Percentiles rank a stretch among this genome's conserved stretches.
Evolutionary conservation across 1,140 invertebrate genomes (phyloP).

Genomic region (Schlechtendalia chinensis): DNA sequence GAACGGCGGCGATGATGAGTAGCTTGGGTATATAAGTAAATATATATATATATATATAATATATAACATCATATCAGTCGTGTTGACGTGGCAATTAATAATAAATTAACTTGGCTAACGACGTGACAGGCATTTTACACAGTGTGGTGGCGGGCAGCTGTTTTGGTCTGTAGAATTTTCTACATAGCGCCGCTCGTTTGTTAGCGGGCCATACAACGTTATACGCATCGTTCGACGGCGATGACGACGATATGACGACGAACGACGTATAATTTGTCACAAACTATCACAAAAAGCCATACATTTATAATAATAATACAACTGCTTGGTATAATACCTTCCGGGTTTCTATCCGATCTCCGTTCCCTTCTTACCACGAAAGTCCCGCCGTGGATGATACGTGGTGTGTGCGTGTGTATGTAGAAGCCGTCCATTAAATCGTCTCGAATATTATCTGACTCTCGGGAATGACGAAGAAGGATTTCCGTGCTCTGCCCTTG

Average conservation of each 20-base stretch:
- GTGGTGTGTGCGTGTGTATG: no score
- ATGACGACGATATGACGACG: background rate
- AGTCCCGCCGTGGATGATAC: no score
- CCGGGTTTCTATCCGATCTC: no score
- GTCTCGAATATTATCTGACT: background rate
- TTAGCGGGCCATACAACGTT: background rate
- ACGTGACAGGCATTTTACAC: slow-evolving; percentile 14
- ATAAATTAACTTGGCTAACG: slow-evolving; percentile 40
- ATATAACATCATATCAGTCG: background rate
- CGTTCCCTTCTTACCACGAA: no score
- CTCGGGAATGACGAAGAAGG: background rate
- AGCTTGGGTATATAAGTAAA: no score
- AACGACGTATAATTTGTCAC: slow-evolving; percentile 20
- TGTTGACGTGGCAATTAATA: slow-evolving; percentile 33
- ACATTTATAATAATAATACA: slow-evolving; percentile 15
- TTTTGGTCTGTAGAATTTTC: background rate
- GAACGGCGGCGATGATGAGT: background rate
- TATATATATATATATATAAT: background rate
- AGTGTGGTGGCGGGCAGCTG: no score
- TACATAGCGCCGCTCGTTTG: background rate
- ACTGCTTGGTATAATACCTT: no score
- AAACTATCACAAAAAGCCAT: slow-evolving; percentile 37
- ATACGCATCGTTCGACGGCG: background rate
- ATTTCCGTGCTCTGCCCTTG: background rate
- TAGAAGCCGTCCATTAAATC: background rate